Evolutionary conservation across 2,113 vertebrate genomes (phyloP).

Genomic region (Halcyon malimbica): DNA sequence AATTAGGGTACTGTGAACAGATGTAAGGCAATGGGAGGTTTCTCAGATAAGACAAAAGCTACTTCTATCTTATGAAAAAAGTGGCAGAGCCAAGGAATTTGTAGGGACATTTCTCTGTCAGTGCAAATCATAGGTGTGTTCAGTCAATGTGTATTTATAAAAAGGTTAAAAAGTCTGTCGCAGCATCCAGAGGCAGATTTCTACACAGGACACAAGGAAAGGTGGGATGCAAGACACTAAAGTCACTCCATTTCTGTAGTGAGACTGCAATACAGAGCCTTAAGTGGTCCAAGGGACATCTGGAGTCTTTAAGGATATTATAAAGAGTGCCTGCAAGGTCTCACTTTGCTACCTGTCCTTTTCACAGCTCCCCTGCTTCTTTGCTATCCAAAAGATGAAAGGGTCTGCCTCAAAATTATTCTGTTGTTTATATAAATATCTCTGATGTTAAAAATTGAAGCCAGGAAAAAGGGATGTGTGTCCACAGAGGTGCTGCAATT

Average conservation of each 20-base stretch:
- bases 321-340: neutral
- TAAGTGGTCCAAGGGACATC: neutral
- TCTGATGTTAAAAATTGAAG: neutral
- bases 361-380: neutral
- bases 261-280: neutral
- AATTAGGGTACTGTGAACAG: neutral
- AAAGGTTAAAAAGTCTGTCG: neutral
- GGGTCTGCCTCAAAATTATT: neutral
- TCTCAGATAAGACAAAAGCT: neutral
- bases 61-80: neutral
- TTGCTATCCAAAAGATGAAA: neutral
- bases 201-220: neutral
- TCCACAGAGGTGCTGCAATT: neutral
- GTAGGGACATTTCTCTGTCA: neutral
- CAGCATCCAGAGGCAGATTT: neutral
- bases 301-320: neutral
- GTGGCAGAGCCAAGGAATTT: neutral
- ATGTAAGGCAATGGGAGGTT: neutral
- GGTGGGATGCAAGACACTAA: neutral
- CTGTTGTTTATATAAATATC: neutral
- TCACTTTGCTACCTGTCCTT: neutral
- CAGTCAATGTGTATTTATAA: neutral
- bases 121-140: neutral
- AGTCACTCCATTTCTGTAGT: neutral
- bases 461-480: neutral